Conservation (phyloP, 2,888 invertebrate species). For the Caenorhabditis afra region DNA sequence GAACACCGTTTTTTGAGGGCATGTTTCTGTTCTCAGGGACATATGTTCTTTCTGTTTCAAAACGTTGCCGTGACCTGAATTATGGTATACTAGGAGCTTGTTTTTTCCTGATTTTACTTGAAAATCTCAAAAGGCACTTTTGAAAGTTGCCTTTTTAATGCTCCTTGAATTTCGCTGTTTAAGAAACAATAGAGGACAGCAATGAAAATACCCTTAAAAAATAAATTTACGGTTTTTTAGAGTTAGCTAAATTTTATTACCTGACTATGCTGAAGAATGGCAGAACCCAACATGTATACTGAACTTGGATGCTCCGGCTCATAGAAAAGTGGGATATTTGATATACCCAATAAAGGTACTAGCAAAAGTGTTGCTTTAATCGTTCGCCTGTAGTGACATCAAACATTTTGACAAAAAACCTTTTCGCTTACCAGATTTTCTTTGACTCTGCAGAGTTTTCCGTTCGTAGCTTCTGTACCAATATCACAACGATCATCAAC, state of each 20-base stretch:
- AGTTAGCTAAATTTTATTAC: conserved; percentile 69
- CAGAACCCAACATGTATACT: conserved; percentile 83
- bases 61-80: conserved; percentile 67
- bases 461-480: conserved; percentile 82
- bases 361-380: conserved; percentile 84
- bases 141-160: conserved; percentile 74
- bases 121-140: conserved; percentile 75
- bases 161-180: conserved; percentile 80
- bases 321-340: conserved; percentile 83
- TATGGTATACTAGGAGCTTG: conserved; percentile 27
- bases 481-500: conserved; percentile 82
- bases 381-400: conserved; percentile 81
- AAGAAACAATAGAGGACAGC: conserved; percentile 79
- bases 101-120: conserved; percentile 39
- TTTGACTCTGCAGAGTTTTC: conserved; percentile 82
- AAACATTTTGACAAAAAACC: conserved; percentile 9
- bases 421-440: conserved; percentile 80
- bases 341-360: conserved; percentile 83
- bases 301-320: conserved; percentile 81
- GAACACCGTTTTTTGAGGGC: conserved; percentile 73
- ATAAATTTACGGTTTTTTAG: not conserved
- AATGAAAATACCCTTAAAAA: conserved; percentile 80
- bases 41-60: conserved; percentile 78
- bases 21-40: conserved; percentile 74
- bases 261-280: conserved; percentile 83